Conservation (phyloP, 2,113 vertebrate genomes). For the Rostratula benghalensis region DNA sequence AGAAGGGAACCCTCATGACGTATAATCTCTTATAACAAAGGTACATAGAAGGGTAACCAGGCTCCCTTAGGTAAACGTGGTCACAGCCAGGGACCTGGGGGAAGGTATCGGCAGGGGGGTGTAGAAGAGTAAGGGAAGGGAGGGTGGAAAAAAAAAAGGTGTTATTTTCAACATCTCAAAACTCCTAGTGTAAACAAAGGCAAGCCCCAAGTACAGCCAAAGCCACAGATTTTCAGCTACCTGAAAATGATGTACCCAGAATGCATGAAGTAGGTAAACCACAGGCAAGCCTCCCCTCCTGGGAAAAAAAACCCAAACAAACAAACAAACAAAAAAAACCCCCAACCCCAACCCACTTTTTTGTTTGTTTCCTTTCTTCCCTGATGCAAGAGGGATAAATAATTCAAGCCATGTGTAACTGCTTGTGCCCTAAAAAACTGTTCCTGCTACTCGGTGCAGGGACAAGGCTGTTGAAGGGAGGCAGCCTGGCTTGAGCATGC, state of each 20-base stretch:
- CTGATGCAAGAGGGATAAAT: conserved; percentile 75
- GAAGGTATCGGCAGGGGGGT: not conserved
- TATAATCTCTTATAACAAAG: not conserved
- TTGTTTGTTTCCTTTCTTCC: not conserved
- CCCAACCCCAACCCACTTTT: no score
- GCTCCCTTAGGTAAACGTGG: not conserved
- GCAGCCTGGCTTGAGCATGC: not conserved
- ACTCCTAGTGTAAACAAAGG: conserved; percentile 16
- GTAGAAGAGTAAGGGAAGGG: not conserved
- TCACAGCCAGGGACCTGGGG: not conserved
- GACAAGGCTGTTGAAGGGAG: conserved; percentile 10
- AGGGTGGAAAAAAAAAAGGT: not conserved
- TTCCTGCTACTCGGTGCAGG: conserved; percentile 62
- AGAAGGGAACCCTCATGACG: not conserved
- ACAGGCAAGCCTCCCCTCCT: not conserved
- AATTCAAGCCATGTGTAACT: conserved; percentile 78
- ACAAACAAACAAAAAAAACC: not conserved
- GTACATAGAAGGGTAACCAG: not conserved
- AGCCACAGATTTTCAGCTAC: not conserved
- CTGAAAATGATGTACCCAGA: not conserved
- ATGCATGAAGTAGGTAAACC: not conserved
- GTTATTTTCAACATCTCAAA: not conserved
- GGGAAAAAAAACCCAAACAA: not conserved
- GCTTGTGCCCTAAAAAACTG: conserved; percentile 77
- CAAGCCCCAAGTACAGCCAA: not conserved